Conservation (phyloP, 2,797 vertebrate species). For the Hydrophis major region DNA sequence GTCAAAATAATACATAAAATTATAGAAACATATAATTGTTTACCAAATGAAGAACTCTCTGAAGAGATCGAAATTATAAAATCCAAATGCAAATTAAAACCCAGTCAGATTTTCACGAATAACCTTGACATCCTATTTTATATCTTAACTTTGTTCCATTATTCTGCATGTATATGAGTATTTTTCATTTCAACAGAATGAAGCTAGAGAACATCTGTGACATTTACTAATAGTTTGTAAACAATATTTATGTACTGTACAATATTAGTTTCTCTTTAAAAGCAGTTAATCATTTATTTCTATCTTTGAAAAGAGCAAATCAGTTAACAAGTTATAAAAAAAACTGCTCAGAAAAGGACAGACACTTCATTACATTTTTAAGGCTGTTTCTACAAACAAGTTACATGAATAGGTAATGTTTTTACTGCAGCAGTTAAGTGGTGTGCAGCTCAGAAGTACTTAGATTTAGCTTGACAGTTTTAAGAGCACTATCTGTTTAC, state of each 20-base stretch:
- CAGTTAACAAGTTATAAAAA: not conserved
- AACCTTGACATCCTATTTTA: not conserved
- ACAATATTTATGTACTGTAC: not conserved
- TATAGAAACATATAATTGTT: constrained; percentile 9
- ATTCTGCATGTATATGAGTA: not conserved
- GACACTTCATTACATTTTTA: not conserved
- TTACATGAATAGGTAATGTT: not conserved
- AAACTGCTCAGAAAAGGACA: not conserved
- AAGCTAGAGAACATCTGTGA: not conserved
- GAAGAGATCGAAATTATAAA: constrained; percentile 8
- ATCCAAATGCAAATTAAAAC: constrained; percentile 7
- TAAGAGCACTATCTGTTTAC: not conserved
- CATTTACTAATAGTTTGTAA: not conserved
- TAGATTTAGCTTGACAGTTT: not conserved
- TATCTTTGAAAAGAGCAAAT: not conserved
- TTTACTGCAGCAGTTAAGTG: not conserved
- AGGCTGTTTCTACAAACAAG: not conserved
- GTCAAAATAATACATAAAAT: constrained; percentile 15
- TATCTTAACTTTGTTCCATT: not conserved
- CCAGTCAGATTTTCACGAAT: not conserved
- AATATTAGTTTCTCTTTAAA: not conserved
- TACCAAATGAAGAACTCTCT: not conserved
- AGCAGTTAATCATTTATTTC: not conserved
- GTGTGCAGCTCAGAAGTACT: not conserved
- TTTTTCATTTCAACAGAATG: not conserved